Conservation (phyloP, 2,113 vertebrate genomes). For the Stictonetta naevosa region DNA sequence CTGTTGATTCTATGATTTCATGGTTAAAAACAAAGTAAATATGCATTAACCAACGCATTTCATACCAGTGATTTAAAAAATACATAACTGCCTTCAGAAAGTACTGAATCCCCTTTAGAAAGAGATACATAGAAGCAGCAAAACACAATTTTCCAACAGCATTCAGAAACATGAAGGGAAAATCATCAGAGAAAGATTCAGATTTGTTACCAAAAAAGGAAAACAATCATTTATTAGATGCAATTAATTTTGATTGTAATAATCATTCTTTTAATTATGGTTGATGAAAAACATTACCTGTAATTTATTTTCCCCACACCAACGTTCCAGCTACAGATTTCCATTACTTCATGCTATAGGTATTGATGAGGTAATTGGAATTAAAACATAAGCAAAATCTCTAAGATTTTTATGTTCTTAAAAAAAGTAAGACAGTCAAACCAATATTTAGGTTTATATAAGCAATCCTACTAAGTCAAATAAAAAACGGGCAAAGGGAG, state of each 20-base stretch:
- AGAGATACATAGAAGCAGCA: neutral
- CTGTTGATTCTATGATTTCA: neutral
- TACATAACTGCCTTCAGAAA: neutral
- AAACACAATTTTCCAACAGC: neutral
- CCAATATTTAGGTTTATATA: neutral
- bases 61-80: neutral
- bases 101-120: neutral
- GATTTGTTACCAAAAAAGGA: neutral
- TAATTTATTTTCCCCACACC: neutral
- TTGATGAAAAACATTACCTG: neutral
- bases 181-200: neutral
- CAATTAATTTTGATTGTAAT: constrained; percentile 23
- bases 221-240: neutral
- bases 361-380: constrained; percentile 4
- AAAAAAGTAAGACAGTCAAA: constrained; percentile 21
- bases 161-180: neutral
- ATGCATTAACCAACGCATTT: neutral
- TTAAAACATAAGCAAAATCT: neutral
- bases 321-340: neutral
- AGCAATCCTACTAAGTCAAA: neutral
- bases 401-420: neutral
- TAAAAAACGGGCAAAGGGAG: neutral
- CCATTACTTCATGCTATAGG: neutral
- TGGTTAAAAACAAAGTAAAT: constrained; percentile 10
- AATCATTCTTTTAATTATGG: neutral